Base-by-base conservation (phyloP, 1,140 invertebrate species). In the Papilio polyxenes region DNA sequence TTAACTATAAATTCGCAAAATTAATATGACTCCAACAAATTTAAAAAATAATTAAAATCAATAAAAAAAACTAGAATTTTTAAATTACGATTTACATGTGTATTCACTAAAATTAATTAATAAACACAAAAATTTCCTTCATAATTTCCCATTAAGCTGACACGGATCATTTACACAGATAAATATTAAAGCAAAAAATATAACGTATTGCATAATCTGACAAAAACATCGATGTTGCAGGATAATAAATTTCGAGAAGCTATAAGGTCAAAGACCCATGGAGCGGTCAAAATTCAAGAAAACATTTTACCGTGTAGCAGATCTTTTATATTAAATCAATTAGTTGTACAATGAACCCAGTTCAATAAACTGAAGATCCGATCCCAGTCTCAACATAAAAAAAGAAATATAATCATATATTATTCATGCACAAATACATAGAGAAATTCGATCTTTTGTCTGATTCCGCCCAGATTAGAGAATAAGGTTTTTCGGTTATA, bases 261-360 rank as follows among this genome's bases (percentile, higher is more conserved):
- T 59, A 20, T 3, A 59, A 59, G 8, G 56, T 59, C 56, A 59
- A 20, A n/a, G 17, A 59, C n/a, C n/a, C 17, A 59, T 20, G n/a
- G 8, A 59, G 56, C 56, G 56, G 56, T 59, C 56, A 20, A 59
- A 59, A 59, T 20, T 59, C 56, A 59, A 59, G 56, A 0, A 59
- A 59, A 59, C 17, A 59, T 59, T n/a, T n/a, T 59, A 15, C 40
- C 40, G 4, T 44, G n/a, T 62, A 23, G n/a, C 6, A 62, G 20
- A 62, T 4, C 8, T 65, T 65, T 65, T 65, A 65, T 23, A 59
- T 20, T 59, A 62, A 62, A 62, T 8, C 20, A 65, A 72, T 72
- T 72, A 72, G 11, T 72, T 72, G 31, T 72, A 13, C 65, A 72
- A 37, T 72, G 65, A 72, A 72, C 65, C 31, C 65, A 72, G 65